Evolutionary conservation across 2,888 invertebrate species (phyloP).

Genomic region (Augiades crinisus): DNA sequence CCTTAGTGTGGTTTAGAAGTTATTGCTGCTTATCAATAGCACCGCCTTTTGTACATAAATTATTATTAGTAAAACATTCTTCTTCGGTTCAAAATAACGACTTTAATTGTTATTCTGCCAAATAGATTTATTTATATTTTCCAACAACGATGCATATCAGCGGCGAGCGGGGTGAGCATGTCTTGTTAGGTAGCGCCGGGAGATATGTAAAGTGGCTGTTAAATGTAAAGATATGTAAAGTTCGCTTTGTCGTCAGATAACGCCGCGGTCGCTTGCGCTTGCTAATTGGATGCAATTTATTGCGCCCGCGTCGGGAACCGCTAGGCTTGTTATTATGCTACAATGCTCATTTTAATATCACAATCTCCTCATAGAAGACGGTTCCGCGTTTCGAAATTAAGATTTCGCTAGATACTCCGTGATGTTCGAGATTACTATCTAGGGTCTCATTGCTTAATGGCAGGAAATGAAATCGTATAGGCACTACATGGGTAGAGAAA

Average conservation of each 20-base stretch:
- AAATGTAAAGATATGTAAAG: slow-evolving; percentile 32
- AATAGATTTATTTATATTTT: slow-evolving; percentile 30
- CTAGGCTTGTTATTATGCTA: slow-evolving; percentile 31
- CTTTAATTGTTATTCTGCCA: no score
- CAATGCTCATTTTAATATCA: slow-evolving; percentile 24
- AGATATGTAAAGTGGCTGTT: slow-evolving; percentile 48
- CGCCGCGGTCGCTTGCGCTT: slow-evolving; percentile 48
- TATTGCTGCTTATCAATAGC: no score
- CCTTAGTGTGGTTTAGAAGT: no score
- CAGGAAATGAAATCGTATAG: no score
- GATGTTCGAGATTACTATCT: no score
- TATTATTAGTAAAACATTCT: background rate
- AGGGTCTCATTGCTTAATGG: no score
- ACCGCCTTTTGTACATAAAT: no score
- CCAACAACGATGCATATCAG: slow-evolving; percentile 28
- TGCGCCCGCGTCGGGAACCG: slow-evolving; percentile 44
- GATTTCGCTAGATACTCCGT: no score
- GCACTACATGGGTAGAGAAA: no score
- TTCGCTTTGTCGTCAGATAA: slow-evolving; percentile 66
- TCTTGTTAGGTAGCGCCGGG: slow-evolving; percentile 38
- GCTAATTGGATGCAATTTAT: slow-evolving; percentile 78
- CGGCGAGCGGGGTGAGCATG: slow-evolving; percentile 29
- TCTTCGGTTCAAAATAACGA: no score
- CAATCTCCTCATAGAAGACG: slow-evolving; percentile 10
- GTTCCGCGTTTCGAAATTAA: background rate